Evolutionary conservation across 2,113 vertebrate species (phyloP), one percentile per base, ranked within the genome.

Genomic region (Equus quagga): DNA sequence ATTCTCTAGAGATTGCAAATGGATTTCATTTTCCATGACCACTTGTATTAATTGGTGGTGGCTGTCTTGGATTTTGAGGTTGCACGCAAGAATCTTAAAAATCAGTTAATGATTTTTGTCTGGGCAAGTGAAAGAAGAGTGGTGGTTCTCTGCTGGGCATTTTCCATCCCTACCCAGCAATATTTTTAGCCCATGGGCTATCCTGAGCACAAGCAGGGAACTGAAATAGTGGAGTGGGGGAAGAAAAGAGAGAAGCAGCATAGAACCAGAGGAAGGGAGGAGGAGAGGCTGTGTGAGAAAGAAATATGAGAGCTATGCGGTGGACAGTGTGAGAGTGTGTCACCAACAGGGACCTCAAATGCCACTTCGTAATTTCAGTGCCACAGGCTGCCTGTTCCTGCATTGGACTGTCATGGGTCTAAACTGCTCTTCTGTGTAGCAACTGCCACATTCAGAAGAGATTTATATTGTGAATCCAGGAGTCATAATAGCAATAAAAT

Each of bases 71-170:
- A 79, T 79, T 92, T 78, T 78, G 41, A 91, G 41, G 3, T 75
- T 92, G 12, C 17, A 83, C 64, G 12, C 13, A 73, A 95, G 70
- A 82, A 36, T 80, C 76, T 95, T 75, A 49, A 78, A 95, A 95
- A 49, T 31, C 15, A 15, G 3, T 73, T 23, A 81, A 69, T 54
- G n/a, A 33, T 23, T 90, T 92, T 90, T 84, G 69, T 92, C 10
- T 3, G 2, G 24, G 33, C 33, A 69, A 76, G 18, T 19, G 19
- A 76, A 17, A 86, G 36, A 67, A 31, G 8, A 70, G 12, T 51
- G 14, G 24, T 33, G 5, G 7, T 4, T 33, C 8, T 87, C 15
- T 76, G 11, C 19, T 24, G 4, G 3, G 21, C 23, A 14, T 67
- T 46, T 87, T 60, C 58, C 51, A 41, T 62, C 56, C 33, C 19